Evolutionary conservation across 2,113 vertebrate species (phyloP).

Genomic region (Lonchura striata): DNA sequence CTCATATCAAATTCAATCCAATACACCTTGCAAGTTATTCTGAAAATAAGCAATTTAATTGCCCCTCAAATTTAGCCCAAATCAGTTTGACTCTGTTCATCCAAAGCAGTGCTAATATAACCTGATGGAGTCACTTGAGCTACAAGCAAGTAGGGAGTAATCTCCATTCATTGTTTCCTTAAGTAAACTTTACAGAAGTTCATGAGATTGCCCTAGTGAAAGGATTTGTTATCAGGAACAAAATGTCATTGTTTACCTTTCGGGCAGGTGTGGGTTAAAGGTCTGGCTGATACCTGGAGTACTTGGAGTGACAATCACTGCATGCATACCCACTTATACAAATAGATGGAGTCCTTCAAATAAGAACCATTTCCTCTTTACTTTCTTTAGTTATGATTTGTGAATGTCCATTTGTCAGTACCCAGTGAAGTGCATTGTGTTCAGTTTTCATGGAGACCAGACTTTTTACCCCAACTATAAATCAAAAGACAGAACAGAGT

Average conservation of each 20-base stretch:
- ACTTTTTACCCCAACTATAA: not conserved
- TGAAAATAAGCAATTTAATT: conserved; percentile 44
- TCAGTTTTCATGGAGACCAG: not conserved
- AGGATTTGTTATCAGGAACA: not conserved
- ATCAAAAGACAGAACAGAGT: not conserved
- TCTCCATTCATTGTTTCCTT: not conserved
- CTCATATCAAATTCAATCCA: conserved; percentile 9
- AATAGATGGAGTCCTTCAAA: not conserved
- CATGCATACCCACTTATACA: not conserved
- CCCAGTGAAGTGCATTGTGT: not conserved
- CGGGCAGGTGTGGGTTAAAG: conserved; percentile 2
- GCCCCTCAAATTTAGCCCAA: not conserved
- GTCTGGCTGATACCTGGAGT: not conserved
- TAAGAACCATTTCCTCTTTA: not conserved
- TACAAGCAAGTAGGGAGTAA: not conserved
- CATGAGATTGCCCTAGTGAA: not conserved
- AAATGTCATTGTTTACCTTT: not conserved
- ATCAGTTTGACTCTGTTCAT: not conserved
- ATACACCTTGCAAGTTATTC: not conserved
- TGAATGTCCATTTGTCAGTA: not conserved
- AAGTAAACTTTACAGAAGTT: conserved; percentile 1
- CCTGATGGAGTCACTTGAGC: not conserved
- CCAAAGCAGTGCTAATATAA: not conserved
- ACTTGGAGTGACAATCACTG: not conserved
- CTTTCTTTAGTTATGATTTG: not conserved